phyloP scores from a whole-genome alignment of 2,797 vertebrate species.

The Gobio occitaniae region DNA sequence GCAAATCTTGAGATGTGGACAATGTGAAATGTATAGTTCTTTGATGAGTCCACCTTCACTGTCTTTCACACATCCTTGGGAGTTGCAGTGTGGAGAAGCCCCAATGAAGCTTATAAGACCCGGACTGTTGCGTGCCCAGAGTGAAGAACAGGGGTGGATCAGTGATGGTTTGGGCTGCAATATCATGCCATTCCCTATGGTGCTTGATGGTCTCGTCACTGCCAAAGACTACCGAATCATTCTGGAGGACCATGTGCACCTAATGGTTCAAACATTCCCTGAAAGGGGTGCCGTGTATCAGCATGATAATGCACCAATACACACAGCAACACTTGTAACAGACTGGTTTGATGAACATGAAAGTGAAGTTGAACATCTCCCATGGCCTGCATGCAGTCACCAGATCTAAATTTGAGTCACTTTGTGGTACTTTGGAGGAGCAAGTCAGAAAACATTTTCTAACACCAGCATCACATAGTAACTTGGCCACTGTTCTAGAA shows the following conservation, averaged over 20 bases:
- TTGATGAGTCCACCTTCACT: not conserved
- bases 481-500: not conserved
- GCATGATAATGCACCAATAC: too few relatives aligned
- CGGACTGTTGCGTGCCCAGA: too few relatives aligned
- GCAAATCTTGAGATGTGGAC: not conserved
- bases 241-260: not conserved
- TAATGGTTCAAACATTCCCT: not conserved
- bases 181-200: not conserved
- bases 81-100: not conserved
- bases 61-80: not conserved
- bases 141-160: too few relatives aligned
- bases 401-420: not conserved
- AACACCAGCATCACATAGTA: not conserved
- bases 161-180: not conserved
- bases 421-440: not conserved
- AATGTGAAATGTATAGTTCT: not conserved
- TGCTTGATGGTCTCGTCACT: too few relatives aligned
- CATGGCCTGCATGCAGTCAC: not conserved
- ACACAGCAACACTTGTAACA: too few relatives aligned
- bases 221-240: not conserved
- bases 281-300: not conserved
- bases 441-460: not conserved
- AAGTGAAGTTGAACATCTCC: not conserved
- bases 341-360: too few relatives aligned
- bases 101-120: not conserved